Evolutionary conservation across 2,888 invertebrate species (phyloP).

Genomic region (Xestia c-nigrum): DNA sequence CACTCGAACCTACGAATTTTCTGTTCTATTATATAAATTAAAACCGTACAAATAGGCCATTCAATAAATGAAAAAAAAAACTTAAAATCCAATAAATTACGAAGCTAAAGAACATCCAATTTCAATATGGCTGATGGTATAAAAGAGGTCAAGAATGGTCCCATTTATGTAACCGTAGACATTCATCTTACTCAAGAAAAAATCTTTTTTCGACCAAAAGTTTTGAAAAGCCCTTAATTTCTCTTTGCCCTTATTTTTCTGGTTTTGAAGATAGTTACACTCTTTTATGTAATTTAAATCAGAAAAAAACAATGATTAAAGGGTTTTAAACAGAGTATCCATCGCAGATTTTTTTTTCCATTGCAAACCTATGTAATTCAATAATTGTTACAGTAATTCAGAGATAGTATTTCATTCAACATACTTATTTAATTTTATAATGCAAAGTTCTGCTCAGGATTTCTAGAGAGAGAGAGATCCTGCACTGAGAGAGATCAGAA

Average conservation of each 20-base stretch:
- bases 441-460: background rate
- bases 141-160: slow-evolving; percentile 1
- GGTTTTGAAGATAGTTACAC: background rate
- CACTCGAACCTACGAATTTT: background rate
- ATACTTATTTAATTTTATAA: background rate
- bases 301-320: background rate
- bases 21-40: background rate
- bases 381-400: too few species aligned
- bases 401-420: background rate
- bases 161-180: background rate
- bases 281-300: background rate
- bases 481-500: background rate
- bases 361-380: too few species aligned
- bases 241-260: too few species aligned
- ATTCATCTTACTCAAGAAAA: background rate
- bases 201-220: background rate
- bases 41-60: background rate
- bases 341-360: too few species aligned
- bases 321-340: background rate
- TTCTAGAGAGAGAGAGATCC: too few species aligned
- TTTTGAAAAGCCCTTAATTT: slow-evolving; percentile 8
- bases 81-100: background rate
- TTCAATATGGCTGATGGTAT: background rate
- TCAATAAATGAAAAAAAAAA: background rate
- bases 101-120: background rate